Evolutionary conservation across 2,113 vertebrate genomes (phyloP).

Genomic region (Lynx canadensis): DNA sequence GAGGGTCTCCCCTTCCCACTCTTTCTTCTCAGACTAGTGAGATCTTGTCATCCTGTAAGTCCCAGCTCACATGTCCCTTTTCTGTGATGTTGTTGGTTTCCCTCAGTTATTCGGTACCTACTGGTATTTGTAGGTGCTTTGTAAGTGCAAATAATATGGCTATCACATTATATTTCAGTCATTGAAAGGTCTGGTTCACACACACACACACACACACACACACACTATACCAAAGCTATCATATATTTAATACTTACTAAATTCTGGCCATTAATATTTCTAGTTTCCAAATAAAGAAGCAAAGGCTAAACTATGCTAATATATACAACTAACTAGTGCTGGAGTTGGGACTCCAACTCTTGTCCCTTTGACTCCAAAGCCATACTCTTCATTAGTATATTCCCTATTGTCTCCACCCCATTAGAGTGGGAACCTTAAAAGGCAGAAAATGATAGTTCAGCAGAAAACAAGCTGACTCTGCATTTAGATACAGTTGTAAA

Average conservation of each 20-base stretch:
- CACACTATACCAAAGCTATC: background rate
- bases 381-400: background rate
- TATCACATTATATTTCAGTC: background rate
- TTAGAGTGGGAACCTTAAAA: background rate
- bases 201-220: no score
- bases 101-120: background rate
- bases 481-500: background rate
- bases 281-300: background rate
- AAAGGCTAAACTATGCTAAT: background rate
- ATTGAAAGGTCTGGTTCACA: background rate
- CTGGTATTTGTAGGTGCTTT: background rate
- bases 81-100: background rate
- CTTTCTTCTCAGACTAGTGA: background rate
- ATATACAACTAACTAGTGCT: background rate
- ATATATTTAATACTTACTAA: background rate
- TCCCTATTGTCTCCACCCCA: background rate
- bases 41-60: background rate
- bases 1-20: fast-evolving
- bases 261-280: background rate
- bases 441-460: background rate
- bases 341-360: background rate
- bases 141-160: background rate
- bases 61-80: background rate
- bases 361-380: background rate
- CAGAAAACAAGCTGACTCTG: background rate